Evolutionary conservation across 2,888 invertebrate genomes (phyloP).

Genomic region (Erebia epiphron): DNA sequence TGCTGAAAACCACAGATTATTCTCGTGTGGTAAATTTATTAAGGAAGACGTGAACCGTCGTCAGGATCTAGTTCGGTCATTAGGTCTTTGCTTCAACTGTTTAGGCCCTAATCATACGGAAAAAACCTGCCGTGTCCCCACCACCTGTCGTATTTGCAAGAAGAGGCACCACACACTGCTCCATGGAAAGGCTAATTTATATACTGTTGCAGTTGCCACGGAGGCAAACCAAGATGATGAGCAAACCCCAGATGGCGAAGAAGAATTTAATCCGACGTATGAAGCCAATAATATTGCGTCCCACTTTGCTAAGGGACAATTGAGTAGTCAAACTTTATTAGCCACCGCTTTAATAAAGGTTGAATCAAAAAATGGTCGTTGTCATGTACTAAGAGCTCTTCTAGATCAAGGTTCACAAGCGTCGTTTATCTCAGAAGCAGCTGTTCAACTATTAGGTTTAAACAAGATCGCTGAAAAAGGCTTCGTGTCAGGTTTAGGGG

Average conservation of each 20-base stretch:
- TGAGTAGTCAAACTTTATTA: slow-evolving; percentile 29
- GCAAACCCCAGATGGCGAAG: background rate
- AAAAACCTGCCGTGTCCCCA: background rate
- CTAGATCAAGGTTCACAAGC: slow-evolving; percentile 42
- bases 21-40: background rate
- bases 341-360: slow-evolving; percentile 41
- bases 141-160: background rate
- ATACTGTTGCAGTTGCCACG: too few species aligned
- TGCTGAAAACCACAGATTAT: background rate
- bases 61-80: background rate
- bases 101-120: background rate
- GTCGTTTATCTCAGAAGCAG: slow-evolving; percentile 25
- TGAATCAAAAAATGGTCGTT: slow-evolving; percentile 29
- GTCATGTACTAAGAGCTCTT: slow-evolving; percentile 36
- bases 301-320: slow-evolving; percentile 10
- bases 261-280: background rate
- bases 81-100: background rate
- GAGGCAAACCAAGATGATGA: background rate
- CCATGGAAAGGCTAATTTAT: background rate
- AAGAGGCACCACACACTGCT: background rate
- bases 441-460: slow-evolving; percentile 22
- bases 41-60: background rate
- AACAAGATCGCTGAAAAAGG: slow-evolving; percentile 6
- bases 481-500: slow-evolving; percentile 18
- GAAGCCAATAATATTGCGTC: slow-evolving; percentile 17